phyloP scores from a whole-genome alignment of 2,888 invertebrate species.

The Marasmarcha lunaedactyla region DNA sequence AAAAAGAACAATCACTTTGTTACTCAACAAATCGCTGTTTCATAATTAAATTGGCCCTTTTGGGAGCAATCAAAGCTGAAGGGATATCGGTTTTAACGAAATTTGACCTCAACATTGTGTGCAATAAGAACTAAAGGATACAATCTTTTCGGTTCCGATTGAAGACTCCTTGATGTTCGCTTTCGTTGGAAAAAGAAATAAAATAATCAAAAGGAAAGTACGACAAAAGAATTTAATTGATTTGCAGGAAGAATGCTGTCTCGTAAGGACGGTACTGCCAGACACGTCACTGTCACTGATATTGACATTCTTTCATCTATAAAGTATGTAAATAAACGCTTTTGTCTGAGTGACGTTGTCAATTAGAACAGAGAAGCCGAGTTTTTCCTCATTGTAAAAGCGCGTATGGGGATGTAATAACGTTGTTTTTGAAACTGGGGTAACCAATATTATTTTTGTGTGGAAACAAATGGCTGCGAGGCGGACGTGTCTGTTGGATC shows the following conservation, averaged over 20 bases:
- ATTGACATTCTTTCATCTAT: constrained; percentile 1
- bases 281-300: constrained; percentile 3
- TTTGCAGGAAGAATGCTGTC: constrained; percentile 39
- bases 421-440: no score
- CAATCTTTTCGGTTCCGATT: constrained; percentile 24
- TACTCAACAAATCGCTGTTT: no score
- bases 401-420: no score
- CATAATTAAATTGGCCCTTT: constrained; percentile 57
- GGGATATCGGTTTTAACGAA: no score
- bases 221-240: constrained; percentile 58
- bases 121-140: constrained; percentile 16
- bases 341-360: not conserved
- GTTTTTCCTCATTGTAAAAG: no score
- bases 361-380: not conserved
- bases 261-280: constrained; percentile 18
- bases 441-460: no score
- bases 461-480: no score
- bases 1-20: no score
- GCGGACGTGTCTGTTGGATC: constrained; percentile 12
- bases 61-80: constrained; percentile 22
- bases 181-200: constrained; percentile 36
- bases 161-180: constrained; percentile 13
- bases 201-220: constrained; percentile 34
- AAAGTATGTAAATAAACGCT: constrained; percentile 3
- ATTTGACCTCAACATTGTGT: constrained; percentile 12